These are phyloP conservation scores for Puffinus mauretanicus DNA, from an alignment of 2,113 vertebrate species.

Conservation along the genomic window DNA sequence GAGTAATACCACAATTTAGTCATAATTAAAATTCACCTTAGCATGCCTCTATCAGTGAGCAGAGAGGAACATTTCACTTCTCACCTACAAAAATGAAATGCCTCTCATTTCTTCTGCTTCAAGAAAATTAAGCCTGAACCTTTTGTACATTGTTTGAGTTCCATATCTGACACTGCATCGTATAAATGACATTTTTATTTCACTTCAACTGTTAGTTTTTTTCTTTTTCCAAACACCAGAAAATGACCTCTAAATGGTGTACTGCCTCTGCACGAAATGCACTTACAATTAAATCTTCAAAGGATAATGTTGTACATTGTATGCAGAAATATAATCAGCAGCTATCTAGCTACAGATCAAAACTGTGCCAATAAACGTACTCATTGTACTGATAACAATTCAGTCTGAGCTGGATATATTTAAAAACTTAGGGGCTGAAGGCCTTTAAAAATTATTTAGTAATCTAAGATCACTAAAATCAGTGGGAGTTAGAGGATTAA, in stretches of 20 bases:
- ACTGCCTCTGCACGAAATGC: background rate
- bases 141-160: constrained; percentile 26
- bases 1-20: constrained; percentile 92
- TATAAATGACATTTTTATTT: constrained; percentile 17
- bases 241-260: constrained; percentile 20
- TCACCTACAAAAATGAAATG: constrained; percentile 70
- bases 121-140: constrained; percentile 43
- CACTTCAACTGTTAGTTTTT: constrained; percentile 1
- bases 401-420: background rate
- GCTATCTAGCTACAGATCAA: background rate
- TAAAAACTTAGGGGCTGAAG: background rate
- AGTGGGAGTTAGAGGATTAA: background rate
- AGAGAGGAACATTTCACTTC: constrained; percentile 73
- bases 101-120: constrained; percentile 62
- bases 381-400: background rate
- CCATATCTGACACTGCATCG: background rate
- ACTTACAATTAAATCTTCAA: background rate
- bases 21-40: constrained; percentile 94
- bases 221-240: background rate
- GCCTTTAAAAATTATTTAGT: background rate
- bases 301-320: background rate
- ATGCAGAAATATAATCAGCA: constrained; percentile 3
- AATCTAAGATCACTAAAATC: background rate
- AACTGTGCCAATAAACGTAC: background rate
- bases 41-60: constrained; percentile 79